These are phyloP conservation scores for Willowsia nigromaculata DNA, from an alignment of 2,888 invertebrate genomes.

Conservation along the genomic window DNA sequence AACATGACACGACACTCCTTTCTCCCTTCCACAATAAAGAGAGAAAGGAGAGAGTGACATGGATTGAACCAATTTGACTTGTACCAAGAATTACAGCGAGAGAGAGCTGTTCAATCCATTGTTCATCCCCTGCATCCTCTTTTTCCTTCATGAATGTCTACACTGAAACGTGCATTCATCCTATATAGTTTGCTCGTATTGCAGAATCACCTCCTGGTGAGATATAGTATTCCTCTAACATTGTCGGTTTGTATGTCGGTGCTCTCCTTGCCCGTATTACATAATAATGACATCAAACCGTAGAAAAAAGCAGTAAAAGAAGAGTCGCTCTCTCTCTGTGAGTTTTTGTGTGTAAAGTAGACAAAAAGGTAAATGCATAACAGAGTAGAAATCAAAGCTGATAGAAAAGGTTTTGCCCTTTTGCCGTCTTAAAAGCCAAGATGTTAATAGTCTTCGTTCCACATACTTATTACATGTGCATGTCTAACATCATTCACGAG, in stretches of 20 bases:
- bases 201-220: slow-evolving; percentile 53
- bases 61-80: slow-evolving; percentile 65
- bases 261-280: slow-evolving; percentile 16
- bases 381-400: slow-evolving; percentile 63
- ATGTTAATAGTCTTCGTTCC: slow-evolving; percentile 21
- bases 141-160: neutral
- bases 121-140: neutral
- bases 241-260: slow-evolving; percentile 58
- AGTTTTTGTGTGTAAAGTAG: slow-evolving; percentile 7
- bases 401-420: slow-evolving; percentile 56
- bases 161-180: neutral
- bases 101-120: neutral
- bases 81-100: slow-evolving; percentile 14
- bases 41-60: slow-evolving; percentile 46
- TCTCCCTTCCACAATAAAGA: neutral
- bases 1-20: slow-evolving; percentile 53
- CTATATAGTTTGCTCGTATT: neutral
- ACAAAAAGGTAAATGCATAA: slow-evolving; percentile 38
- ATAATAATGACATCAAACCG: slow-evolving; percentile 59
- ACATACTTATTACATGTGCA: neutral
- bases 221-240: neutral
- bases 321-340: no score
- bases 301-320: slow-evolving; percentile 34
- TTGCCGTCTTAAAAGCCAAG: slow-evolving; percentile 50
- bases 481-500: neutral